These are phyloP conservation scores for Hormaphis cornu DNA, from an alignment of 1,140 invertebrate genomes.

Conservation along the genomic window DNA sequence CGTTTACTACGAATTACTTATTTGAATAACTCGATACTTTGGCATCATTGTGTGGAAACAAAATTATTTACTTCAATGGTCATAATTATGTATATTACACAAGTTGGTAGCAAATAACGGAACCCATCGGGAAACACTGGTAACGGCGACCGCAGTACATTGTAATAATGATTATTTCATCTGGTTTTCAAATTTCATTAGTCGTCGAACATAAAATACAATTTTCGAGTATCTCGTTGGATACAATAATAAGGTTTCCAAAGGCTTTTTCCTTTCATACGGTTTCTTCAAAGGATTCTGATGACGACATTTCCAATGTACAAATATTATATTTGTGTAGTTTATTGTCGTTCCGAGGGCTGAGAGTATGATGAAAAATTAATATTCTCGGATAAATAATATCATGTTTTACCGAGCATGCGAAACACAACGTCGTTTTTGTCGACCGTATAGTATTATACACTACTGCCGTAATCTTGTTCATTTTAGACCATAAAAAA, in stretches of 20 bases:
- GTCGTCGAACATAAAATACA: background rate
- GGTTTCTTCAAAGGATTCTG: background rate
- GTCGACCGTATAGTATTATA: background rate
- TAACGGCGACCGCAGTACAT: too few relatives aligned
- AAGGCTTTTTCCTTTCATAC: background rate
- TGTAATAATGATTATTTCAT: too few relatives aligned
- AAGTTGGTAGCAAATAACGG: too few relatives aligned
- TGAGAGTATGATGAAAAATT: background rate
- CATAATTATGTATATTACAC: too few relatives aligned
- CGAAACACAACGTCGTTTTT: background rate
- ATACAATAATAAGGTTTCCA: background rate
- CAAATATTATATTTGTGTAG: background rate
- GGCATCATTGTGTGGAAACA: too few relatives aligned
- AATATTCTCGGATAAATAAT: background rate
- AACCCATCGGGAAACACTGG: too few relatives aligned
- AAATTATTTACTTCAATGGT: too few relatives aligned
- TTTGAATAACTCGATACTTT: too few relatives aligned
- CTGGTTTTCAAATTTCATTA: too few relatives aligned
- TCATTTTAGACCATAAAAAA: constrained; percentile 12
- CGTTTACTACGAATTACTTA: too few relatives aligned
- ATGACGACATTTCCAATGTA: background rate
- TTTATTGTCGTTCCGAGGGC: background rate
- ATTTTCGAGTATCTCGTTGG: background rate
- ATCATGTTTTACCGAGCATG: background rate
- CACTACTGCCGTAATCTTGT: background rate